A percentile compares a stretch with the other conserved stretches of the same genome.
These are phyloP conservation scores for Urosaurus nigricauda DNA, from an alignment of 2,797 vertebrate genomes.

Conservation along the genomic window DNA sequence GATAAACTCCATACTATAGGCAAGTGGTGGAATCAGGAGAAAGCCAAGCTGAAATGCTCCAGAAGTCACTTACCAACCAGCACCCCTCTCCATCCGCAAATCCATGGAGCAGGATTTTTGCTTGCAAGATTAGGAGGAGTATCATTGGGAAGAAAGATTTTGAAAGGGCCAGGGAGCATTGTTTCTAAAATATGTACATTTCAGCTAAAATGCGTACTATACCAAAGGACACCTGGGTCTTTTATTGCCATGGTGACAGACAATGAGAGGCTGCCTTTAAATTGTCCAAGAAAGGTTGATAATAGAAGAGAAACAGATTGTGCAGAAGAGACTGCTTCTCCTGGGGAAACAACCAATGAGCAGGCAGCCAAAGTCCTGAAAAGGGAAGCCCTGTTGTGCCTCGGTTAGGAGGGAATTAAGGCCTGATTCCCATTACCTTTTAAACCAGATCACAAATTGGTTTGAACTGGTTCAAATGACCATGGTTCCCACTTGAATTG, in stretches of 20 bases:
- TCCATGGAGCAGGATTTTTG: not conserved
- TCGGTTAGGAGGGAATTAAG: no score
- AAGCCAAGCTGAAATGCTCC: not conserved
- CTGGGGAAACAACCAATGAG: not conserved
- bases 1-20: no score
- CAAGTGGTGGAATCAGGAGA: not conserved
- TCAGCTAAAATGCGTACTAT: not conserved
- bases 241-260: constrained; percentile 2
- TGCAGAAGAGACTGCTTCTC: not conserved
- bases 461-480: no score
- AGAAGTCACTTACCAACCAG: not conserved
- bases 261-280: not conserved
- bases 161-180: not conserved
- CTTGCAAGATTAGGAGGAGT: not conserved
- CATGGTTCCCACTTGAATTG: no score
- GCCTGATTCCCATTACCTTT: no score
- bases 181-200: not conserved
- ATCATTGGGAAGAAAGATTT: not conserved
- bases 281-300: no score
- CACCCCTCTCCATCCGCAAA: no score
- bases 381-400: no score
- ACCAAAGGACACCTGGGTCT: not conserved
- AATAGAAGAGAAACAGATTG: not conserved
- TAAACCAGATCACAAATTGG: no score
- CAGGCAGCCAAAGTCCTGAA: not conserved